phyloP scores from a whole-genome alignment of 1,140 invertebrate species.

The Drosophila sp. region DNA sequence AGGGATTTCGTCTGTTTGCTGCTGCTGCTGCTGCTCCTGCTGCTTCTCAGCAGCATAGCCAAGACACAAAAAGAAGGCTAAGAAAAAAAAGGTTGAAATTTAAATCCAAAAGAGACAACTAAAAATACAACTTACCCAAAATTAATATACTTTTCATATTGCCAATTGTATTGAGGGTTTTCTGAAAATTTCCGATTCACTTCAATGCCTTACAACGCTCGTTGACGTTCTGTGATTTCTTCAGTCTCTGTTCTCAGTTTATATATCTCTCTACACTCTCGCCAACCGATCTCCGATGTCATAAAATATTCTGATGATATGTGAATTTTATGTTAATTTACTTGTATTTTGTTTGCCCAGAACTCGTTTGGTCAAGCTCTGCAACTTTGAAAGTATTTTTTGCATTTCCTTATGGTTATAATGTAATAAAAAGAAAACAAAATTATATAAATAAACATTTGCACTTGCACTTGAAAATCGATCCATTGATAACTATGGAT shows the following conservation, averaged over 20 bases:
- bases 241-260: conserved; percentile 29
- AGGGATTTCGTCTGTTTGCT: conserved; percentile 41
- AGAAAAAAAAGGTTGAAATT: neutral
- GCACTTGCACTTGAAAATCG: no score
- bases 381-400: conserved; percentile 16
- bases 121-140: conserved; percentile 43
- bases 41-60: conserved; percentile 38
- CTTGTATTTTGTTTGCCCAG: conserved; percentile 12
- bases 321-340: conserved; percentile 45
- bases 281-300: conserved; percentile 36
- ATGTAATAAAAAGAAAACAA: neutral
- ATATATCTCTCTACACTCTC: conserved; percentile 48
- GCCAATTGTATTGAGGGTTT: no score
- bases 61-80: conserved; percentile 49
- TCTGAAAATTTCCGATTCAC: neutral
- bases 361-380: conserved; percentile 48
- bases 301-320: conserved; percentile 45
- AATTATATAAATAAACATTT: conserved; percentile 26
- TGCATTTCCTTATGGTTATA: conserved; percentile 55
- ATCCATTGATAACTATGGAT: no score
- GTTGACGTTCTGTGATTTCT: conserved; percentile 44
- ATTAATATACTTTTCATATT: conserved; percentile 50
- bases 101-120: neutral
- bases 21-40: conserved; percentile 24
- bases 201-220: conserved; percentile 25